Evolutionary conservation across 2,797 vertebrate species (phyloP), one percentile per base, ranked within the genome.

Genomic region (Pseudopleuronectes americanus): DNA sequence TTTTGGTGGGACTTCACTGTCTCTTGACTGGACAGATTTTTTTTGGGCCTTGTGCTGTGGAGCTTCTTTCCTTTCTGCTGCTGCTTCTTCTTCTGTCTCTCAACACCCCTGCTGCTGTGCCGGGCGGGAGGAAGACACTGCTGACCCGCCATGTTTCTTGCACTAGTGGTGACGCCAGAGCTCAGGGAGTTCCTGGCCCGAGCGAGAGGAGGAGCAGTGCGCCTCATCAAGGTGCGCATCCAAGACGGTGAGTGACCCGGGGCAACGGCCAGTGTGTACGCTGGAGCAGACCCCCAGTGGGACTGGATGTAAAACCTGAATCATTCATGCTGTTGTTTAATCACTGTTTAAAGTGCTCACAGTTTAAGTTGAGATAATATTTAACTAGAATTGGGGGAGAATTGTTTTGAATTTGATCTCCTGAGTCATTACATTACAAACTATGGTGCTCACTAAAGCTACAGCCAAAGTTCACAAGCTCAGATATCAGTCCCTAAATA

Each of bases 211-310:
- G 98, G 97, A 90, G 93, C 94, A 0, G 77, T 97, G 74, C 96
- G 98, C 74, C 96, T 99, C 86, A 96, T 99, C 92, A 97, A 99
- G 93, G 96, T 99, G 73, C 0, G 96, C 93, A 99, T 99, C 47
- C 95, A 95, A 87, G 95, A 99, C 8, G 97, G 98, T 99, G 96
- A 99, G 98, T 97, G 81, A 84, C 47, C 77, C 62, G 26, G 53
- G 22, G 22, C 16, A 0, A 5, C 19, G 53, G 21, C 22, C n/a
- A 0, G 14, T 33, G 36, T 21, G 22, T n/a, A 17, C 31, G 21
- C 17, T 31, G n/a, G 24, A 54, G 55, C 3, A 2, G 16, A 7
- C 6, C 45, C 57, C 47, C 4, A 23, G 6, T 31, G 17, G 43
- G 43, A 45, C 43, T 45, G 43, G 43, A 19, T 19, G 36, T 38